Evolutionary conservation across 2,797 vertebrate species (phyloP).

Genomic region (Syngnathus acus): DNA sequence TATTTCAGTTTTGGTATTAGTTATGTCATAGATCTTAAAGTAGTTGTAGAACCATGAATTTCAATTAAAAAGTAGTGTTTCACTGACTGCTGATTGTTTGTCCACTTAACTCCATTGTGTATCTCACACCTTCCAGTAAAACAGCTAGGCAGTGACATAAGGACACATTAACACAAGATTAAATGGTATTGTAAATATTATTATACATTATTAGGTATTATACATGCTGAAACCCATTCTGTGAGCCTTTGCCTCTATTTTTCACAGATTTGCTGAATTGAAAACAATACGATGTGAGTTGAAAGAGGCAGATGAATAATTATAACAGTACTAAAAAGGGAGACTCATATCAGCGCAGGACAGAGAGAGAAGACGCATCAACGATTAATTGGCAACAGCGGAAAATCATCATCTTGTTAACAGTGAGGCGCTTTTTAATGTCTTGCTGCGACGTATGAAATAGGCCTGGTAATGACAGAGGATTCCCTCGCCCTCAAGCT

Average conservation of each 20-base stretch:
- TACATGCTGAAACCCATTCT: constrained; percentile 5
- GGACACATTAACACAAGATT: constrained; percentile 3
- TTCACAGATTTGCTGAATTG: constrained; percentile 34
- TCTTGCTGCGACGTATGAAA: constrained; percentile 27
- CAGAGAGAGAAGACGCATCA: constrained; percentile 13
- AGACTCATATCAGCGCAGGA: constrained; percentile 18
- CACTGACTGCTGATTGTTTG: background rate
- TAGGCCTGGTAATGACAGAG: constrained; percentile 24
- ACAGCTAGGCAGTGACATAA: constrained; percentile 1
- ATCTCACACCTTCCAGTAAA: background rate
- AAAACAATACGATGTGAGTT: constrained; percentile 23
- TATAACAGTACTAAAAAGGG: constrained; percentile 25
- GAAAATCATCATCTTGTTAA: constrained; percentile 18
- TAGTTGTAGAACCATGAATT: too few species aligned
- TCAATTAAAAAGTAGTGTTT: too few species aligned
- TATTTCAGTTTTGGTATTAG: background rate
- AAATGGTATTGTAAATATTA: constrained; percentile 8
- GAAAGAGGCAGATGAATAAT: constrained; percentile 35
- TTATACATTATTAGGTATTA: background rate
- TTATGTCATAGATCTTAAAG: background rate
- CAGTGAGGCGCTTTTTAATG: constrained; percentile 24
- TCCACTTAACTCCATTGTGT: background rate
- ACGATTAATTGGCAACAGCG: constrained; percentile 7
- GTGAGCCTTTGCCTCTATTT: constrained; percentile 17
- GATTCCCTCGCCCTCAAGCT: constrained; percentile 33